Evolutionary conservation across 35 echinoderm and acorn worm genomes (phyloP).

Genomic region (Diadema setosum): DNA sequence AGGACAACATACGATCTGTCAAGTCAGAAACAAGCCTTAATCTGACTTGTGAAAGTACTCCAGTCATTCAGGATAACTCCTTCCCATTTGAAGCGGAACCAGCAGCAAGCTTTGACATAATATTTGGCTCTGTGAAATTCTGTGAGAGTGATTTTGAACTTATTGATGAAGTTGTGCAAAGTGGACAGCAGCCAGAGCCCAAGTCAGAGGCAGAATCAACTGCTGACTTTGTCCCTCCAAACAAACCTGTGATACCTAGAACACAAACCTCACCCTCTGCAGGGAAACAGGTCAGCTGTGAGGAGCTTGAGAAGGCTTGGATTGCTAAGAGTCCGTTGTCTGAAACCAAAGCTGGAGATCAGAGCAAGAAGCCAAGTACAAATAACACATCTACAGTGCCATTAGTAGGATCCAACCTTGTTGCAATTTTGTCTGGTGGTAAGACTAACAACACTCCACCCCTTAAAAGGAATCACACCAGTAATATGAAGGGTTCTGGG

Average conservation of each 20-base stretch:
- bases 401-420: not conserved
- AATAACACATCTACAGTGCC: not conserved
- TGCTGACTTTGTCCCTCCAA: not conserved
- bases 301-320: not conserved
- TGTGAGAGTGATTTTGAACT: conserved; percentile 13
- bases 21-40: conserved; percentile 24
- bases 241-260: not conserved
- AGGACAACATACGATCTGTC: conserved; percentile 2
- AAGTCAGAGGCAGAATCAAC: not conserved
- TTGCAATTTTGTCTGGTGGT: not conserved
- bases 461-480: not conserved
- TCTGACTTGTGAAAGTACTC: not conserved
- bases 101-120: not conserved
- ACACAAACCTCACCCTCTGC: not conserved
- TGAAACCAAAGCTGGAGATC: not conserved
- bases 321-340: not conserved
- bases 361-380: not conserved
- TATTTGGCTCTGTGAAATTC: conserved; percentile 10
- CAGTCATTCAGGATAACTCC: not conserved
- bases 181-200: not conserved
- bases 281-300: not conserved
- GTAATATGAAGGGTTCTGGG: not conserved
- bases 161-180: not conserved
- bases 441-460: not conserved
- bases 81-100: conserved; percentile 15